A percentile compares a stretch with the other conserved stretches of the same genome.
These are phyloP conservation scores for Anneissia japonica DNA, from an alignment of 35 echinoderm and acorn worm genomes.

Conservation along the genomic window DNA sequence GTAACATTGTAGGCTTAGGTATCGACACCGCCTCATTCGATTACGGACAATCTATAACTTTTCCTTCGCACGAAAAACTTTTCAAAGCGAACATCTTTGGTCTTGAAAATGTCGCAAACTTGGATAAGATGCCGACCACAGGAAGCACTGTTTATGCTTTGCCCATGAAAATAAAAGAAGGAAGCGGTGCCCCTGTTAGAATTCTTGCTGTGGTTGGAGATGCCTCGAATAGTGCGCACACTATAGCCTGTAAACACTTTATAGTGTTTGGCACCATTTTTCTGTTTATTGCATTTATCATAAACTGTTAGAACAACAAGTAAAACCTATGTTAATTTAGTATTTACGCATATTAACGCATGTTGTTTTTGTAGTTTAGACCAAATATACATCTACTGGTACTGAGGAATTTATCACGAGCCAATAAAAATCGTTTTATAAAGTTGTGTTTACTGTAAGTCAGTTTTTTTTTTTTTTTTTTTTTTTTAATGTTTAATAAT, in stretches of 20 bases:
- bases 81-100: slow-evolving; percentile 11
- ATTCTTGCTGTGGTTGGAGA: slow-evolving; percentile 17
- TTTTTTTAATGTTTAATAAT: no score
- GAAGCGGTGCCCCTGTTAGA: slow-evolving; percentile 15
- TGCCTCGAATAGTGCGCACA: not conserved
- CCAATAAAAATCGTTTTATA: no score
- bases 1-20: slow-evolving; percentile 10
- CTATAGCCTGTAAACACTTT: not conserved
- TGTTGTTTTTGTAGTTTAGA: no score
- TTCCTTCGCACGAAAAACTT: not conserved
- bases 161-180: slow-evolving; percentile 28
- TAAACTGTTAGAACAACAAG: no score
- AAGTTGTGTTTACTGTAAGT: no score
- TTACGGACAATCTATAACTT: not conserved
- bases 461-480: no score
- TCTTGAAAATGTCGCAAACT: slow-evolving; percentile 29
- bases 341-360: no score
- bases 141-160: slow-evolving; percentile 17
- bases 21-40: slow-evolving; percentile 13
- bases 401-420: no score
- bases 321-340: no score
- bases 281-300: no score
- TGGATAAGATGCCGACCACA: slow-evolving; percentile 26
- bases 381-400: no score
- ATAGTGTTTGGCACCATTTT: no score